Evolutionary conservation across 2,888 invertebrate species (phyloP), one percentile per base, ranked within the genome.

Genomic region (Allygus modestus): DNA sequence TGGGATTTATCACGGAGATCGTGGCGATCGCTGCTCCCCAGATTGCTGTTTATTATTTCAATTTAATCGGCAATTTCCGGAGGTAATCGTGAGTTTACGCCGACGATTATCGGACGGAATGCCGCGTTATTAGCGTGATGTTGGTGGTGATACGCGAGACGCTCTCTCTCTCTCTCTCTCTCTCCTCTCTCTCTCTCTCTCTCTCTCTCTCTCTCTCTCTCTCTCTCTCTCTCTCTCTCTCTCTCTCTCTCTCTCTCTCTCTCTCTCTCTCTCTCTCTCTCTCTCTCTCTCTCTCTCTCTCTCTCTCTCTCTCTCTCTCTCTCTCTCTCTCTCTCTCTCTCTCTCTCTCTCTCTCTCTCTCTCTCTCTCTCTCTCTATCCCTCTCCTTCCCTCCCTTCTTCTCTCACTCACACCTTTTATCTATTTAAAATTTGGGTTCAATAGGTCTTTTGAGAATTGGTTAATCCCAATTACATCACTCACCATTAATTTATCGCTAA

Each of bases 41-140:
- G 73, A 83, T 83, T 83, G 73, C 73, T 73, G 73, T 73, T 71
- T 71, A 83, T 83, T 83, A 83, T 83, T 83, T 83, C 83, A 83
- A 83, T 83, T 83, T 83, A 83, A 83, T 83, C 71, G 51, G 83
- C 73, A 83, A 83, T 83, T 83, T 83, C 83, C 83, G 71, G 33
- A 51, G 46, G 73, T 83, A 83, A 83, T 73, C 83, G 83, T 83
- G 83, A 83, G 83, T 83, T 83, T 83, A 83, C 83, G 51, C 51
- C 83, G 31, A 31, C 71, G 71, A 83, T 83, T 83, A 83, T 71
- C 71, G 69, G 46, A 5, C 79, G 58, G 79, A 58, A 58, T 77
- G 75, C 75, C 28, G 79, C 79, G 58, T 54, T 79, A 79, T 79
- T 79, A 79, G 79, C 77, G 28, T 41, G 77, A 77, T 77, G 77